These are phyloP conservation scores for Umimayanthus chanpuru DNA, from an alignment of 92 coral and sea anemone genomes.

Conservation along the genomic window DNA sequence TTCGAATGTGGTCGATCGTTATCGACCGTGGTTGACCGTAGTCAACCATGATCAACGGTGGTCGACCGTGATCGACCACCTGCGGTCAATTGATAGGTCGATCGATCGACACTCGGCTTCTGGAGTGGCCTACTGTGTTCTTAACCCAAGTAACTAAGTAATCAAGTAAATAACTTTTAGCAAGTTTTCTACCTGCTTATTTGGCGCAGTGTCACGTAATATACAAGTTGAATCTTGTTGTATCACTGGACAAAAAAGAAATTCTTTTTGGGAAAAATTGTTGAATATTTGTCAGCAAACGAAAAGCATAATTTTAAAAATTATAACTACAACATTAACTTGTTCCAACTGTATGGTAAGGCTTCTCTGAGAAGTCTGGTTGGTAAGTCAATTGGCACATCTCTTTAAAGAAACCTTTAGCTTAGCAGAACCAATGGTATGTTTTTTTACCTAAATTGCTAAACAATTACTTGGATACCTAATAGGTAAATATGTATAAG, in stretches of 20 bases:
- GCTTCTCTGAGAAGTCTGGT: constrained; percentile 12
- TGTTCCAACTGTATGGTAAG: neutral
- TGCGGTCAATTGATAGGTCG: too few relatives aligned
- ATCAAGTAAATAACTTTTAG: too few relatives aligned
- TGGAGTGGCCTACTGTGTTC: too few relatives aligned
- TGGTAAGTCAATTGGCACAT: constrained; percentile 11
- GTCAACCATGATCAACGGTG: too few relatives aligned
- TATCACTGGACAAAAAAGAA: neutral
- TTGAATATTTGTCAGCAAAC: constrained; percentile 1
- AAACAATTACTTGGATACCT: neutral
- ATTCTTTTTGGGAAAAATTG: neutral
- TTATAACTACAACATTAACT: neutral
- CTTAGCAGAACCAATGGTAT: neutral
- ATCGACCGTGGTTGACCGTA: too few relatives aligned
- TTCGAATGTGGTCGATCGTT: too few relatives aligned
- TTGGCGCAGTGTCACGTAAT: neutral
- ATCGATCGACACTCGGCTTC: too few relatives aligned
- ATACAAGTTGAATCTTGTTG: neutral
- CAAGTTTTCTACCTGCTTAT: neutral
- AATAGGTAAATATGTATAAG: constrained; percentile 45
- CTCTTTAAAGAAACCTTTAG: neutral
- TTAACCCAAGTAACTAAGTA: too few relatives aligned
- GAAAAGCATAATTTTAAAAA: constrained; percentile 8
- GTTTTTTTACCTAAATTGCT: neutral
- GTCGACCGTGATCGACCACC: too few relatives aligned